Evolutionary conservation across 2,888 invertebrate species (phyloP).

Genomic region (Sinotaia quadrata): DNA sequence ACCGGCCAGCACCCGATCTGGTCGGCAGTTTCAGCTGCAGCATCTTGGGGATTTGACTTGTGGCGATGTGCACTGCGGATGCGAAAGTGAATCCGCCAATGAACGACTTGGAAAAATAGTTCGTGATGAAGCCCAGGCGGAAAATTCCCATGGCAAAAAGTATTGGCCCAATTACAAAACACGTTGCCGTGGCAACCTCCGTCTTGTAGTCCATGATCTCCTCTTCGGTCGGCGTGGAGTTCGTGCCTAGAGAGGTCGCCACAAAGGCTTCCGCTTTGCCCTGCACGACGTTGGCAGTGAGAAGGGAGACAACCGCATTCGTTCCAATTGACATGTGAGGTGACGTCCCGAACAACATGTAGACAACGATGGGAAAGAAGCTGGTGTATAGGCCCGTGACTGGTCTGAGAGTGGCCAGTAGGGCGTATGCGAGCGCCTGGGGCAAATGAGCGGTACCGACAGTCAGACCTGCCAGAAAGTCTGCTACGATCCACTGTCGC

Average conservation of each 20-base stretch:
- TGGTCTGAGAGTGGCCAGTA: constrained; percentile 60
- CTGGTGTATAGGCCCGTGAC: constrained; percentile 59
- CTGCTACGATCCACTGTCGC: constrained; percentile 44
- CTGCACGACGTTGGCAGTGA: constrained; percentile 26
- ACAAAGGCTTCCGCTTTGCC: not conserved
- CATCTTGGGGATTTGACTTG: constrained; percentile 42
- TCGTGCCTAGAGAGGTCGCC: not conserved
- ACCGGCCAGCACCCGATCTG: constrained; percentile 7
- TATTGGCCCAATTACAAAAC: constrained; percentile 44
- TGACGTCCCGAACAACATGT: constrained; percentile 60
- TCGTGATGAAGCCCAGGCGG: constrained; percentile 53
- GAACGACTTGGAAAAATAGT: constrained; percentile 55
- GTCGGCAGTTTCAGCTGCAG: not conserved
- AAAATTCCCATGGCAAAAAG: constrained; percentile 47
- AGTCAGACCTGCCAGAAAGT: constrained; percentile 59
- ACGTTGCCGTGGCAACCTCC: constrained; percentile 47
- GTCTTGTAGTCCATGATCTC: constrained; percentile 42
- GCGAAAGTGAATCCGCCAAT: constrained; percentile 58
- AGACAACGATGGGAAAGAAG: constrained; percentile 60
- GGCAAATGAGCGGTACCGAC: constrained; percentile 64
- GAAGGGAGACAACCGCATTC: constrained; percentile 45
- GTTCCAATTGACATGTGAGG: constrained; percentile 61
- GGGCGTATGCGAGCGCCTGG: constrained; percentile 63
- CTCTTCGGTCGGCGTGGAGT: constrained; percentile 12
- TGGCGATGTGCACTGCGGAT: constrained; percentile 53